Conservation (phyloP, 2,113 vertebrate genomes). For the Nansenia antarctica region DNA sequence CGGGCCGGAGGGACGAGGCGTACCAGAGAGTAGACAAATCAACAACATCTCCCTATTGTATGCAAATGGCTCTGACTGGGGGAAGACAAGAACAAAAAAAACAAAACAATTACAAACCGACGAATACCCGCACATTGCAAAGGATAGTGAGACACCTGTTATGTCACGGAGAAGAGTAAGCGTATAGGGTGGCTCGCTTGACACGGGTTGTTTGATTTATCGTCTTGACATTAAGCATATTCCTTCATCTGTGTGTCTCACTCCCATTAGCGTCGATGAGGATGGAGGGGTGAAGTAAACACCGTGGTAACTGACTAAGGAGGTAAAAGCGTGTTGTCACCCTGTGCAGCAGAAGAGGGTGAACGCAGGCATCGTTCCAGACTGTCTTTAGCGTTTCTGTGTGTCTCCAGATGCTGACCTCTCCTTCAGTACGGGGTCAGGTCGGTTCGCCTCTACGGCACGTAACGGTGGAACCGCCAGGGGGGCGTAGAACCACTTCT, state of each 20-base stretch:
- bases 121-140: background rate
- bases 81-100: background rate
- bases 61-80: background rate
- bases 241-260: background rate
- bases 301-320: background rate
- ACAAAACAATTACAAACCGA: background rate
- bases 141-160: background rate
- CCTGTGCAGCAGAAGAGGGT: conserved; percentile 5
- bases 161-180: background rate
- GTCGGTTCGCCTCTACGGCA: too few species aligned
- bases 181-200: background rate
- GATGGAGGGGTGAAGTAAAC: background rate
- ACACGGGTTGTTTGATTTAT: background rate
- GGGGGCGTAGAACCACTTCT: background rate
- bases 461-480: background rate
- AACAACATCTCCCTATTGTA: background rate
- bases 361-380: conserved; percentile 24
- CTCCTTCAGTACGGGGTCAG: background rate
- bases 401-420: background rate
- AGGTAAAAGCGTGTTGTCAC: conserved; percentile 17
- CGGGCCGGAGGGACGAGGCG: background rate
- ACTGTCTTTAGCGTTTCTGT: too few species aligned
- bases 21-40: background rate
- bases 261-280: background rate
- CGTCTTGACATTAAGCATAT: background rate